Conservation (phyloP, 2,888 invertebrate species). For the Sturmia bella region DNA sequence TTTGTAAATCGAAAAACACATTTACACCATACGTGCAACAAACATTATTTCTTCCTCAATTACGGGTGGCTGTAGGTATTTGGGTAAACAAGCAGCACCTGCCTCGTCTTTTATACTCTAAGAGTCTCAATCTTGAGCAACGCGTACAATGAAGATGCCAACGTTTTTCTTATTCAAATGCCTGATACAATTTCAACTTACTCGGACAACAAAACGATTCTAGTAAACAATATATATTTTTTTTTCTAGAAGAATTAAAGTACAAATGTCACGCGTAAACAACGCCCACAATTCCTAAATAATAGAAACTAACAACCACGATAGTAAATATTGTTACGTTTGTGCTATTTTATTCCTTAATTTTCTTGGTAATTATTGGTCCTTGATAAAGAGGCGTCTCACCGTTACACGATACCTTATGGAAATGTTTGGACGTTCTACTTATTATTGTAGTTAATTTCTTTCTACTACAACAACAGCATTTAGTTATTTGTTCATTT, state of each 20-base stretch:
- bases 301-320: background rate
- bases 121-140: slow-evolving; percentile 1
- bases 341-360: background rate
- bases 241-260: slow-evolving; percentile 30
- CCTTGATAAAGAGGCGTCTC: slow-evolving; percentile 48
- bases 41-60: background rate
- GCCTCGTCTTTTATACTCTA: background rate
- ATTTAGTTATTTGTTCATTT: slow-evolving; percentile 11
- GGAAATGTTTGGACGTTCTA: background rate
- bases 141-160: background rate
- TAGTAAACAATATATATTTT: background rate
- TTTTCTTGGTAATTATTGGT: slow-evolving; percentile 14
- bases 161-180: background rate
- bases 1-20: slow-evolving; percentile 27
- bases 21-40: background rate
- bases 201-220: background rate
- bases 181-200: slow-evolving; percentile 1
- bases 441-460: background rate
- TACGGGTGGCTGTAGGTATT: slow-evolving; percentile 4
- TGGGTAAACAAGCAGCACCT: slow-evolving; percentile 10
- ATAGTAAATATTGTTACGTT: too few relatives aligned
- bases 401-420: slow-evolving; percentile 27
- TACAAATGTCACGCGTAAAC: slow-evolving; percentile 58
- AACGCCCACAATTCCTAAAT: slow-evolving; percentile 45
- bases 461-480: too few relatives aligned